Base-by-base conservation (phyloP, 2,888 invertebrate genomes). In the Stomorhina lunata region DNA sequence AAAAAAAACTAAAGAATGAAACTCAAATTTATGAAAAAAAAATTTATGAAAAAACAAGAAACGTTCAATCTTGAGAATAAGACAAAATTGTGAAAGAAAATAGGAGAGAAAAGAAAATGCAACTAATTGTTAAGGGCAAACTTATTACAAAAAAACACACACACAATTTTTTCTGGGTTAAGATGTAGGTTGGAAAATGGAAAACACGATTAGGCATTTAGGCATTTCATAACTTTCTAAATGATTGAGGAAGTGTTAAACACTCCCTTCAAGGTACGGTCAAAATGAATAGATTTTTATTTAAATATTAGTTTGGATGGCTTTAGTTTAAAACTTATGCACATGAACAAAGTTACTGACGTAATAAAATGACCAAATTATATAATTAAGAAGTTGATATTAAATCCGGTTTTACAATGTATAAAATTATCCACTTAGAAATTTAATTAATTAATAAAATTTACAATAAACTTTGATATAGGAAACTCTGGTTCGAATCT, bases 21-120 rank as follows among this genome's bases (percentile, higher is more conserved):
- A 29, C 29, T 34, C 20, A 53, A 72, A 72, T 72, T 72, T 72
- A 59, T 72, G 57, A 66, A 55, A 76, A 34, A n/a, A 50, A 68
- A 68, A 71, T 27, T 25, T 55, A 48, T 63, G 17, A 17, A 27
- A 53, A 32, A 63, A 71, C n/a, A 57, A 57, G 4, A 34, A 48
- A 71, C 34, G 20, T 50, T 15, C n/a, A 40, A 43, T 40, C 53
- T 68, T 55, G 37, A 55, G 3, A 55, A 40, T 15, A 55, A 32
- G 20, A 75, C 4, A 48, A 65, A 37, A 57, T 68, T 2, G 37
- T 29, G 12, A 29, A 40, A 22, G 3, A 76, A 29, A 43, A 32
- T n/a, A 15, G 20, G 50, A 65, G 29, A 27, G 7, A 32, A 45
- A 59, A 71, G 9, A 40, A 22, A 50, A 50, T 61, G 50, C 48